These are phyloP conservation scores for Pantherophis guttatus DNA, from an alignment of 2,113 vertebrate species.

Conservation along the genomic window DNA sequence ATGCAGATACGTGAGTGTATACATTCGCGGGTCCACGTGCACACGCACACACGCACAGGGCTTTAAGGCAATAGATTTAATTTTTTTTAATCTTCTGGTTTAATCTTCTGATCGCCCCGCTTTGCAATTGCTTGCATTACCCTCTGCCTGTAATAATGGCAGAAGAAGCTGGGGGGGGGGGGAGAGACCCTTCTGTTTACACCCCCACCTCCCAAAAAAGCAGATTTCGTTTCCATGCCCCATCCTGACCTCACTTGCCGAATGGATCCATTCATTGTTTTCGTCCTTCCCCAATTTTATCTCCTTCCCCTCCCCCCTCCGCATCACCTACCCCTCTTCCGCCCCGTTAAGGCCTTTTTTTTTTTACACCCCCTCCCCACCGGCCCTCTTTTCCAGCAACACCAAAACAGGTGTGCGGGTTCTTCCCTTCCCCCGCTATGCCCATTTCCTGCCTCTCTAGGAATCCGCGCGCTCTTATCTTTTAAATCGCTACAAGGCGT, in stretches of 20 bases:
- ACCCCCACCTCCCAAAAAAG: fast-evolving
- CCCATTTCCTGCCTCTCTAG: neutral
- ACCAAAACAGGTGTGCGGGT: neutral
- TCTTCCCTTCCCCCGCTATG: neutral
- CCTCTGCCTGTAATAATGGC: neutral
- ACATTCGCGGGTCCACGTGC: neutral
- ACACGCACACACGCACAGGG: neutral
- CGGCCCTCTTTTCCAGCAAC: neutral
- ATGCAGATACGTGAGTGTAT: neutral
- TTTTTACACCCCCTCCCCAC: neutral
- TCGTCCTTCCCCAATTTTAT: neutral
- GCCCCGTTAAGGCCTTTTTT: neutral
- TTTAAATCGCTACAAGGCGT: neutral
- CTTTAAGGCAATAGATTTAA: neutral
- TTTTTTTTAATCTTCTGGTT: no score
- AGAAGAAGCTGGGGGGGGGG: neutral
- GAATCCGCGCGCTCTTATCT: neutral
- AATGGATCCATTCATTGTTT: neutral
- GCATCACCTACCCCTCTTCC: neutral
- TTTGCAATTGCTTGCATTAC: neutral
- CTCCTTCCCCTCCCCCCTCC: neutral
- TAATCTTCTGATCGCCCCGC: neutral
- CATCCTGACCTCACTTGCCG: neutral
- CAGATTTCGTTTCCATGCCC: neutral
- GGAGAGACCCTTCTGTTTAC: neutral